Base-by-base conservation (phyloP, 1,140 invertebrate genomes). In the Calliphora vicina region DNA sequence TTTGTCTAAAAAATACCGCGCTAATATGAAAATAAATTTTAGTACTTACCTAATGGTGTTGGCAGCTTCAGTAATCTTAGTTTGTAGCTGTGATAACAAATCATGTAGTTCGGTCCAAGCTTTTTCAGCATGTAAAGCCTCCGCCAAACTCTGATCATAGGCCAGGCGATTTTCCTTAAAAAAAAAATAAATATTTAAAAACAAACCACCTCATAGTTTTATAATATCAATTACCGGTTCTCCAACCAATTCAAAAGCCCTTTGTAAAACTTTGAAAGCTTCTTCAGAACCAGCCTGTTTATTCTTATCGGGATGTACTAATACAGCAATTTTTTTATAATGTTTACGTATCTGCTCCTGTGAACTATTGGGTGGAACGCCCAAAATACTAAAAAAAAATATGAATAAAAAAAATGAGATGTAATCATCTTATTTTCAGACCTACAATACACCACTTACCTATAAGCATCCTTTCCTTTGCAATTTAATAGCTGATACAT, bases 221-320 rank as follows among this genome's bases (percentile, higher is more conserved):
- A 67, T 20, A 42, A n/a, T 9, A 25, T 35, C 67, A 85, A 90
- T 92, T 90, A 97, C 97, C 86, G 97, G 95, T 92, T 97, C 96
- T 17, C 97, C 97, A 86, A 99, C 97, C 86, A 97, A 94, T 90
- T 98, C 96, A 91, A 99, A 98, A 27, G 97, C 97, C 89, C 97
- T 96, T 84, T 97, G 96, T 84, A 98, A 91, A 88, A 98, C 98
- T 92, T 98, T 98, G 90, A 99, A 99, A 29, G 97, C 97, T 91
- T 99, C 97, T 90, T 98, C 97, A 10, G 97, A 97, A 76, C 97
- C 97, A 12, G 96, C 95, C 90, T 97, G 96, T 88, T 95, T 96
- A 91, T 98, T 98, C 92, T 99, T 98, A 89, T 98, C 97, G 0
- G 97, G 97, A 93, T 99, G 97, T 71, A 99, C 97, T 15, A 99